Evolutionary conservation across 2,797 vertebrate species (phyloP).

Genomic region (Propithecus perrieri): DNA sequence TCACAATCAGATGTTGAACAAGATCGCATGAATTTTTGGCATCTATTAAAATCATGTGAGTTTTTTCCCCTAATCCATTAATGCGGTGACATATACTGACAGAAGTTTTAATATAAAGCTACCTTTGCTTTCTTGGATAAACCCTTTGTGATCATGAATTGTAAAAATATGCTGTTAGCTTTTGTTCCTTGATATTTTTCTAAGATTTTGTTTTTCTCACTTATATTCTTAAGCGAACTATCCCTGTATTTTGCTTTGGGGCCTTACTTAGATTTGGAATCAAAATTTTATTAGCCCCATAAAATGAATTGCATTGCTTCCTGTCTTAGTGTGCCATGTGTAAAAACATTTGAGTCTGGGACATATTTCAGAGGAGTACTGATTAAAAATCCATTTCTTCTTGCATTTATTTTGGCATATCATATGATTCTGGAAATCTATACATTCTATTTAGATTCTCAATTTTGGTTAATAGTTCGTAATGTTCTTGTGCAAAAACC

Average conservation of each 20-base stretch:
- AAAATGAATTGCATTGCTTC: not conserved
- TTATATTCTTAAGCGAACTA: not conserved
- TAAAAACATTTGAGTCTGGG: not conserved
- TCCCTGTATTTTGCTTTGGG: not conserved
- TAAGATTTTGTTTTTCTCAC: slow-evolving; percentile 6
- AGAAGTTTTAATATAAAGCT: not conserved
- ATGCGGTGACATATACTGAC: not conserved
- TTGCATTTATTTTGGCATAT: slow-evolving; percentile 16
- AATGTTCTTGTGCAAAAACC: not conserved
- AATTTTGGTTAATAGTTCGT: not conserved
- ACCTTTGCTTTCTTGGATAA: not conserved
- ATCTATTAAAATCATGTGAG: not conserved
- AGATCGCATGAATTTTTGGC: not conserved
- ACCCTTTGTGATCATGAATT: not conserved
- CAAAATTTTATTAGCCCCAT: not conserved
- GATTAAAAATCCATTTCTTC: not conserved
- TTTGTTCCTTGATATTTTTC: not conserved
- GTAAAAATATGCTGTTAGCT: not conserved
- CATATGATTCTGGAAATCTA: not conserved
- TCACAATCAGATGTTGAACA: not conserved
- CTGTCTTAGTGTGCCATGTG: not conserved
- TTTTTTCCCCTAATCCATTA: not conserved
- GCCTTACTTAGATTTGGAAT: not conserved
- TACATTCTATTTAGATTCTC: not conserved
- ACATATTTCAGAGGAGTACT: not conserved